phyloP scores from a whole-genome alignment of 2,113 vertebrate genomes.

The Dicentrarchus labrax region DNA sequence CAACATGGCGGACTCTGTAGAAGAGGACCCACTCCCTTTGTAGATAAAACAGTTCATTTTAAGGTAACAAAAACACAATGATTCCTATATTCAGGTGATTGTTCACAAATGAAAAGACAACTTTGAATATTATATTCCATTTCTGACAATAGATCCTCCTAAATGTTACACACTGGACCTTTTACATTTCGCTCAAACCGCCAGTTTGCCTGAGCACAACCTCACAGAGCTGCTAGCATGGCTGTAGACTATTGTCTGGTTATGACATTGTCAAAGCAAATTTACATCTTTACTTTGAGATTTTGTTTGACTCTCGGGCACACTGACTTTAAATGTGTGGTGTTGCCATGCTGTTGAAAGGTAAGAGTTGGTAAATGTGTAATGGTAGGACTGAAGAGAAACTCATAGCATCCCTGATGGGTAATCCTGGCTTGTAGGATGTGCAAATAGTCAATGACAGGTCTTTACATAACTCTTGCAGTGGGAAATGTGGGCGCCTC shows the following conservation, averaged over 20 bases:
- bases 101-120: too few species aligned
- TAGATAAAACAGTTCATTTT: too few species aligned
- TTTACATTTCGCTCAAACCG: too few species aligned
- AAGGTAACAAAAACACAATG: too few species aligned
- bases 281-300: background rate
- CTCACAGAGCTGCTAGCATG: background rate
- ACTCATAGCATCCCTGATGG: background rate
- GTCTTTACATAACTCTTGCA: constrained; percentile 7
- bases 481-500: background rate
- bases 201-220: too few species aligned
- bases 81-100: too few species aligned
- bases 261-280: background rate
- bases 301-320: background rate
- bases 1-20: too few species aligned
- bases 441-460: background rate
- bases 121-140: too few species aligned
- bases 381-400: background rate
- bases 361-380: background rate
- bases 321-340: background rate
- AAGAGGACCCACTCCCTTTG: too few species aligned
- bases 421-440: background rate
- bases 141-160: too few species aligned
- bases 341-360: background rate
- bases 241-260: background rate
- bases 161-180: too few species aligned